Base-by-base conservation (phyloP, 1,140 invertebrate genomes). In the Macrobrachium nipponense region DNA sequence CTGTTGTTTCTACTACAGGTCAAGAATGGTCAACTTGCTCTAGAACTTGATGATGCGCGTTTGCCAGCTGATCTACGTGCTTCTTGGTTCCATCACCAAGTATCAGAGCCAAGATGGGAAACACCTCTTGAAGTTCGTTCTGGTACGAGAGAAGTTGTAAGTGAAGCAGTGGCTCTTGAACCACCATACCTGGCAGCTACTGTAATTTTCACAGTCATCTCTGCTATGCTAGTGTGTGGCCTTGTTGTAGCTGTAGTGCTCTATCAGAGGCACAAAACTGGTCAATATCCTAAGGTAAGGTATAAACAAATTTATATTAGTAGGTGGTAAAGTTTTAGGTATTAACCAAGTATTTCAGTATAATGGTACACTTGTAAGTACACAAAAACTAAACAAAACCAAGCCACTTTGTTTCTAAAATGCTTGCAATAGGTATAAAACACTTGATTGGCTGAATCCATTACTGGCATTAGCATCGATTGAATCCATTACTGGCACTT, bases 191-290 rank as follows among this genome's bases (percentile, higher is more conserved):
- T 95, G 89, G 95, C 94, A 2, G 94, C 94, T 18, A 92, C 95
- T 7, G 93, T 95, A 78, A 94, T 95, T 7, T 91, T 95, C 36
- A 94, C 93, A 7, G 94, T 94, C 0, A 93, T 94, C 3, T 95
- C 94, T 44, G 94, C 94, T 15, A 95, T 95, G 89, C 92, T 95
- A 77, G 94, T 95, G 87, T 94, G 94, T 90, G 94, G 94, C 64
- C 91, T 95, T 20, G 92, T 94, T 15, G 93, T 95, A 18, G 91
- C 95, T 7, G 91, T 95, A 14, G 93, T 95, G 91, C 91, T 95
- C 17, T 95, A 95, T 90, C 92, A 93, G 14, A 89, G 87, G 60
- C 89, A 89, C 43, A 88, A 88, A 15, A 89, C 90, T n/a, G 89
- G 89, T 44, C 87, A 87, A 14, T 88, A 88, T 61, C 88, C 88